A percentile compares a stretch with the other conserved stretches of the same genome.
These are phyloP conservation scores for Heliconius congener DNA, from an alignment of 1,140 invertebrate genomes.

Conservation along the genomic window DNA sequence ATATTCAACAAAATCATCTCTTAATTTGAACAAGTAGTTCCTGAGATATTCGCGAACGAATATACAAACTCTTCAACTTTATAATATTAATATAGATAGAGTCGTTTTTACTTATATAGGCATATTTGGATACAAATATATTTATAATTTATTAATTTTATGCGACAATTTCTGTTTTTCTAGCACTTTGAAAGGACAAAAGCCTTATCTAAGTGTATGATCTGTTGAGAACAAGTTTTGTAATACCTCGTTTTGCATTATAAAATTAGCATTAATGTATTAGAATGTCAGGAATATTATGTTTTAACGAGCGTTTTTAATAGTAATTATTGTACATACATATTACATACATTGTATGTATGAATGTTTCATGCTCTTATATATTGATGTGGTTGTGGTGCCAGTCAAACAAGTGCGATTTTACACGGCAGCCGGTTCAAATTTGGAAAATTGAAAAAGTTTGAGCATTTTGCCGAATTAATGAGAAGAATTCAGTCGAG, in stretches of 20 bases:
- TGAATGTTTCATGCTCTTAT: background rate
- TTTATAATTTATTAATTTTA: slow-evolving; percentile 10
- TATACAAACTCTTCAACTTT: too few relatives aligned
- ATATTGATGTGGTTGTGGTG: background rate
- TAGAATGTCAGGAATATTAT: slow-evolving; percentile 5
- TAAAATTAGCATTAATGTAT: background rate
- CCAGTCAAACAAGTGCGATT: background rate
- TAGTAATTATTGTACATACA: background rate
- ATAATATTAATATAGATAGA: background rate
- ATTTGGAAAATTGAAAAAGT: background rate
- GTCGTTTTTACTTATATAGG: background rate
- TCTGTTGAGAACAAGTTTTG: background rate
- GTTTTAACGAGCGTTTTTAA: background rate
- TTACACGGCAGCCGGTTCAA: background rate
- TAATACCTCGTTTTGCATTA: background rate
- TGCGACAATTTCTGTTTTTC: slow-evolving; percentile 4
- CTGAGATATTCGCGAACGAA: too few relatives aligned
- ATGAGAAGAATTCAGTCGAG: background rate
- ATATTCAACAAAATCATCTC: too few relatives aligned
- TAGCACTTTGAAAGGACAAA: slow-evolving; percentile 15
- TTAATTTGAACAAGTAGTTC: too few relatives aligned
- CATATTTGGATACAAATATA: background rate
- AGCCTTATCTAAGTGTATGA: background rate
- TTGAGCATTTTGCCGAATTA: background rate
- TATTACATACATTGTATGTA: background rate